phyloP scores from a whole-genome alignment of 1,140 invertebrate genomes.

The Drosophila virilis region DNA sequence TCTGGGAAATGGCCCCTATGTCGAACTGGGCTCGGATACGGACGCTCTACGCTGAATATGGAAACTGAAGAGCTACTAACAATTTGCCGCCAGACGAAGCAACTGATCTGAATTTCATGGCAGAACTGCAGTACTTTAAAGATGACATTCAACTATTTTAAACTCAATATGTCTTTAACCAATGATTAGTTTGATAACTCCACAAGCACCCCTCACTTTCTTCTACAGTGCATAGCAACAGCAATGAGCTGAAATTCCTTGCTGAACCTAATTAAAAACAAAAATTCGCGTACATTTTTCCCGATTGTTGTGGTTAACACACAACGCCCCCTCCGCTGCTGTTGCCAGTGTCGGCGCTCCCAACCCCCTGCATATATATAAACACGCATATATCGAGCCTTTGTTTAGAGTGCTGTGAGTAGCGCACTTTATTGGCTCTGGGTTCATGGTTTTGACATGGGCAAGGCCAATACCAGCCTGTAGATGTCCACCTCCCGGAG shows the following conservation, averaged over 20 bases:
- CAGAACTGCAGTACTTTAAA: too few relatives aligned
- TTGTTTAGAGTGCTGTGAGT: neutral
- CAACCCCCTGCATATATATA: neutral
- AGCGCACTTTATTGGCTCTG: constrained; percentile 1
- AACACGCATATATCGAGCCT: neutral
- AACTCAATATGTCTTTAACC: too few relatives aligned
- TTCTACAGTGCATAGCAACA: constrained; percentile 12
- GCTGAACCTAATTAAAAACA: constrained; percentile 72
- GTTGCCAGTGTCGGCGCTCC: constrained; percentile 8
- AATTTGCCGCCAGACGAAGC: too few relatives aligned
- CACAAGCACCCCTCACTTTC: neutral
- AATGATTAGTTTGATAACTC: too few relatives aligned
- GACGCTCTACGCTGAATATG: too few relatives aligned
- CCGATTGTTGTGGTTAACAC: constrained; percentile 6
- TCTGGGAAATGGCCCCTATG: too few relatives aligned
- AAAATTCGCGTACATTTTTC: constrained; percentile 55
- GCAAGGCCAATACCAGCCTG: constrained; percentile 41
- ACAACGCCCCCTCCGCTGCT: neutral
- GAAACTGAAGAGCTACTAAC: too few relatives aligned
- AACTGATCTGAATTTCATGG: too few relatives aligned
- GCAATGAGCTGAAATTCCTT: constrained; percentile 32
- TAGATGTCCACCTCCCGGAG: constrained; percentile 51
- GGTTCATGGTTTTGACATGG: neutral
- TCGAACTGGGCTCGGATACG: too few relatives aligned
- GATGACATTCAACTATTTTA: too few relatives aligned